Base-by-base conservation (phyloP, 92 coral and sea anemone species). In the Diadumene lineata region DNA sequence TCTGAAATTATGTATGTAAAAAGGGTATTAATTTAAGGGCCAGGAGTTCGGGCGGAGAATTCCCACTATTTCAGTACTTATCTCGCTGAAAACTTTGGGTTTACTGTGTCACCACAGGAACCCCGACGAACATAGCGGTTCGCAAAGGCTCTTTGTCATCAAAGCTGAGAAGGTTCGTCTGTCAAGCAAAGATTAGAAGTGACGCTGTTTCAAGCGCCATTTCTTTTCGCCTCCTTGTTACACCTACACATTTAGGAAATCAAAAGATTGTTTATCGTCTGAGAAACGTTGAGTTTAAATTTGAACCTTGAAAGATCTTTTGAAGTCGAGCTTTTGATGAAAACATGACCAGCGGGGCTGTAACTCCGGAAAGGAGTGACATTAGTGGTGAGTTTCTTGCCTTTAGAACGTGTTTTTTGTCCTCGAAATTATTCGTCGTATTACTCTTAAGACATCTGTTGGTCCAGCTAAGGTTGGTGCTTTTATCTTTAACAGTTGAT, bases 361-460 rank as follows among this genome's bases (percentile, higher is more conserved):
- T 55, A 53, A 74, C 81, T 23, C 81, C 81, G 68, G 88, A 84
- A 79, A 78, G 70, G 72, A 78, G 27, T 79, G 89, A 84, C 81
- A n/a, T 69, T 61, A 79, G 31, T 50, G 89, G 89, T 84, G 69
- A 33, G 77, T 1, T 67, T 22, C 24, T 46, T 67, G 32, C 28
- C 38, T 15, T 11, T 34, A 0, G 16, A 13, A 30, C 9, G 43
- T 26, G 55, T 51, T 24, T 17, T 60, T 46, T 29, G n/a, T 27
- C 25, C 21, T 70, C 31, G 19, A 17, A 69, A 17, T 61, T 28
- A 21, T 31, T 21, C 31, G 28, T 26, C 26, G 4, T 58, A 7
- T 1, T 10, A 4, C 13, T 38, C 48, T 38, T 4, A 38, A 53
- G 60, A 16, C n/a, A 22, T 7, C 60, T 53, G 7, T 38, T 38